These are phyloP conservation scores for Tricholaema leucomelas DNA, from an alignment of 2,113 vertebrate genomes.

Conservation along the genomic window DNA sequence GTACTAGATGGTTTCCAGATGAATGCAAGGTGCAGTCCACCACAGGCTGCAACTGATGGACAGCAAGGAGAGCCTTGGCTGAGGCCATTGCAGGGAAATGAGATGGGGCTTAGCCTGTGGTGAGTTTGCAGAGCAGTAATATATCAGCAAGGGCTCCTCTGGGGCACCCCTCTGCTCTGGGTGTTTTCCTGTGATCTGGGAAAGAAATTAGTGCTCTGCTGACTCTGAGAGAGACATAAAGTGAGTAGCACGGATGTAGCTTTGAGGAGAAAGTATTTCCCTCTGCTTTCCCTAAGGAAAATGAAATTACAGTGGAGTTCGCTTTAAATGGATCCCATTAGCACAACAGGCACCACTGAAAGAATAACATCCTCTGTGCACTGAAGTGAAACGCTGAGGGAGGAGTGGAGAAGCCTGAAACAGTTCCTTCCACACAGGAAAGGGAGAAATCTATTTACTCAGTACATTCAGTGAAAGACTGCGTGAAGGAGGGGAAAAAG, in stretches of 20 bases:
- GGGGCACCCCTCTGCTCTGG: background rate
- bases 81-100: background rate
- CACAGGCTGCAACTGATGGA: background rate
- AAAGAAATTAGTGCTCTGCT: background rate
- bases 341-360: slow-evolving; percentile 29
- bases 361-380: slow-evolving; percentile 26
- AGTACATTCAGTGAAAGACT: background rate
- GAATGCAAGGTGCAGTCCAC: background rate
- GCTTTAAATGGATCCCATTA: slow-evolving; percentile 51
- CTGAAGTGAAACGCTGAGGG: slow-evolving; percentile 29
- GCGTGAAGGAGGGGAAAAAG: background rate
- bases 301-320: slow-evolving; percentile 52
- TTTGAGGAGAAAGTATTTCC: background rate
- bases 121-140: background rate
- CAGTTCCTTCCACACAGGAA: background rate
- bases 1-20: background rate
- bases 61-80: background rate
- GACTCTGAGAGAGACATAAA: background rate
- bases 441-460: slow-evolving; percentile 4
- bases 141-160: background rate
- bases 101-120: background rate
- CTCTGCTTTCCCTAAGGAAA: slow-evolving; percentile 15
- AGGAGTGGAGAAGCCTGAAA: background rate
- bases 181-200: background rate
- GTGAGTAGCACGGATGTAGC: background rate